Percentiles rank a stretch among this genome's conserved stretches.
phyloP scores from a whole-genome alignment of 2,113 vertebrate species.

The Ammodytes dubius region DNA sequence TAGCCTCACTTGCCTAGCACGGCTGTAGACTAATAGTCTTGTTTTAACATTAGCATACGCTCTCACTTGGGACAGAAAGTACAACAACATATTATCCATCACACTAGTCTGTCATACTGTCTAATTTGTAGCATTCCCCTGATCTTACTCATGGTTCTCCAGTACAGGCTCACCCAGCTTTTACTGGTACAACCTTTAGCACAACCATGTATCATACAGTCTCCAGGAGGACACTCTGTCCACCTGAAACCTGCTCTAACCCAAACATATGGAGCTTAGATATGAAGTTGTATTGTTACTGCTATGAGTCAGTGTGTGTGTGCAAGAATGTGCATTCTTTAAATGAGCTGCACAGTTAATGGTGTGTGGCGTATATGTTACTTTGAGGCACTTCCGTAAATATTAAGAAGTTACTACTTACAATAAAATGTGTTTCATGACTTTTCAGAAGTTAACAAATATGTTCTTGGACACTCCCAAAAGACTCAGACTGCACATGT shows the following conservation, averaged over 20 bases:
- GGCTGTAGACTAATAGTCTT: not conserved
- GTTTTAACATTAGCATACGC: not conserved
- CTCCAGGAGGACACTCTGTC: conserved; percentile 1
- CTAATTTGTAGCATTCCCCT: conserved; percentile 27
- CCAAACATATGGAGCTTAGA: conserved; percentile 13
- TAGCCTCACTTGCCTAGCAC: not conserved
- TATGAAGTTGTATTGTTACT: not conserved
- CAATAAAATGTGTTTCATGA: conserved; percentile 17
- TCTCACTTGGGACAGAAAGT: conserved; percentile 2
- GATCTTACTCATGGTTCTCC: conserved; percentile 18
- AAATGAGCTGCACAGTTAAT: conserved; percentile 10
- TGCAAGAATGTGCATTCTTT: conserved; percentile 2
- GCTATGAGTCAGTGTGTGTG: conserved; percentile 34
- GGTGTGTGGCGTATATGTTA: conserved; percentile 1
- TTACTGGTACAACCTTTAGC: conserved; percentile 29
- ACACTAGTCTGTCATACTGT: not conserved
- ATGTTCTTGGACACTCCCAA: not conserved
- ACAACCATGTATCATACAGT: conserved; percentile 3
- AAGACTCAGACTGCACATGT: not conserved
- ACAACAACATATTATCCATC: not conserved
- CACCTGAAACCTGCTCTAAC: conserved; percentile 5
- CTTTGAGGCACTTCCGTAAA: conserved; percentile 21
- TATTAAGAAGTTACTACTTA: conserved; percentile 14
- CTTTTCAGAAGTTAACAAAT: conserved; percentile 24
- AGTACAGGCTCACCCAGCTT: conserved; percentile 19